These are phyloP conservation scores for Lymantria dispar DNA, from an alignment of 2,888 invertebrate genomes.

Conservation along the genomic window DNA sequence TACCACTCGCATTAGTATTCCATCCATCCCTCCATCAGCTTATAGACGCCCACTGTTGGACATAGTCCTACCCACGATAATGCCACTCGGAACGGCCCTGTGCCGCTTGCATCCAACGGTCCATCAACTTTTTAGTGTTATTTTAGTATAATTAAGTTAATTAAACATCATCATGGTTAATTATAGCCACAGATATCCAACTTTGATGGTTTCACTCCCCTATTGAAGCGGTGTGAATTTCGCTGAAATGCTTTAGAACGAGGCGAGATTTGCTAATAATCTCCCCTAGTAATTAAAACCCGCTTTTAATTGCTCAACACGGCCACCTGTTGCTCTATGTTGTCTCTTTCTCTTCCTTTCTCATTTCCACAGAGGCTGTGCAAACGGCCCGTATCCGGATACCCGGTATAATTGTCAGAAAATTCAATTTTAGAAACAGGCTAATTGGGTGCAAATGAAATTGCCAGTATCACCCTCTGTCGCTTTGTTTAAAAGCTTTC, in stretches of 20 bases:
- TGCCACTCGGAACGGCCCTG: no score
- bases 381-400: slow-evolving; percentile 78
- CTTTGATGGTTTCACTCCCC: slow-evolving; percentile 45
- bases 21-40: no score
- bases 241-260: slow-evolving; percentile 67
- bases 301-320: slow-evolving; percentile 77
- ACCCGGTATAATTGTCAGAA: slow-evolving; percentile 69
- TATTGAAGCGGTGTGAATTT: slow-evolving; percentile 66
- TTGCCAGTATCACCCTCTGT: slow-evolving; percentile 61
- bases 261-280: slow-evolving; percentile 74
- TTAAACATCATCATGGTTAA: slow-evolving; percentile 29
- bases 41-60: no score
- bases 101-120: no score
- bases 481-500: slow-evolving; percentile 65
- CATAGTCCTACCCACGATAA: no score
- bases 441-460: slow-evolving; percentile 77
- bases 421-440: slow-evolving; percentile 71
- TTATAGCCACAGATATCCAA: slow-evolving; percentile 30
- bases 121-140: slow-evolving; percentile 21
- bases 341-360: slow-evolving; percentile 41
- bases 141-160: slow-evolving; percentile 10
- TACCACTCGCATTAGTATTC: slow-evolving; percentile 38
- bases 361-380: slow-evolving; percentile 57
- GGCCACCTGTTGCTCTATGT: slow-evolving; percentile 75
- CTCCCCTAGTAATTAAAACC: slow-evolving; percentile 80